A percentile compares a stretch with the other conserved stretches of the same genome.
Conservation (phyloP, 2,797 vertebrate species). For the Benthosema pterotum region DNA sequence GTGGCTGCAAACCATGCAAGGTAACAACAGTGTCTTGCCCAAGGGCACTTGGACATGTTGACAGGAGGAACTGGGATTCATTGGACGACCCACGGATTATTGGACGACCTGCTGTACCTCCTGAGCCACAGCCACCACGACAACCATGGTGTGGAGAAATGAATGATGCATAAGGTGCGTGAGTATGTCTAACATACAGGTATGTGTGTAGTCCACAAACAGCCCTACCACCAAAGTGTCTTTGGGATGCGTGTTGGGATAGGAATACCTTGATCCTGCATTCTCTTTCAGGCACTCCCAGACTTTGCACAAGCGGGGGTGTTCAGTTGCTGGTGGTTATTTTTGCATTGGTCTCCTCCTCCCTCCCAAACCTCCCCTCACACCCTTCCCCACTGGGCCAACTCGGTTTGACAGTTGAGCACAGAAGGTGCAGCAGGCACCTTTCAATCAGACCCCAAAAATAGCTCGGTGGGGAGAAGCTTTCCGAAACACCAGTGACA, state of each 20-base stretch:
- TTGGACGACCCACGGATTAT: too few relatives aligned
- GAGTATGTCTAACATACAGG: neutral
- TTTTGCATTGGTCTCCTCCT: constrained; percentile 75
- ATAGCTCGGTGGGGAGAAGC: constrained; percentile 78
- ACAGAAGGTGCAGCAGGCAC: constrained; percentile 68
- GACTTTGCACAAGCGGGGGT: constrained; percentile 62
- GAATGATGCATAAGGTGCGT: neutral
- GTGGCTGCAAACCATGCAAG: too few relatives aligned
- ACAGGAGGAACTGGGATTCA: too few relatives aligned
- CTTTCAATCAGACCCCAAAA: constrained; percentile 87
- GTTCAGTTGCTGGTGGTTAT: constrained; percentile 88
- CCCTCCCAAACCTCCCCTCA: constrained; percentile 56
- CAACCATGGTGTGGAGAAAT: too few relatives aligned
- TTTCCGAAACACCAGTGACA: constrained; percentile 71
- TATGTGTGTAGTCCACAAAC: neutral
- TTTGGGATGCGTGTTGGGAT: constrained; percentile 14
- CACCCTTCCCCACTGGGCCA: constrained; percentile 31
- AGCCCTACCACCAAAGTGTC: neutral
- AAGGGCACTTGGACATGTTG: too few relatives aligned
- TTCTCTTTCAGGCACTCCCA: constrained; percentile 52
- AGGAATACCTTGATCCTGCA: constrained; percentile 50
- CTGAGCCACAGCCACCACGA: too few relatives aligned
- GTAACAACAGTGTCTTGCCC: too few relatives aligned
- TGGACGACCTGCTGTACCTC: too few relatives aligned
- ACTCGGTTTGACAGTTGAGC: constrained; percentile 29